A percentile compares a stretch with the other conserved stretches of the same genome.
phyloP scores from a whole-genome alignment of 2,888 invertebrate species.

The Andrena trimmerana region DNA sequence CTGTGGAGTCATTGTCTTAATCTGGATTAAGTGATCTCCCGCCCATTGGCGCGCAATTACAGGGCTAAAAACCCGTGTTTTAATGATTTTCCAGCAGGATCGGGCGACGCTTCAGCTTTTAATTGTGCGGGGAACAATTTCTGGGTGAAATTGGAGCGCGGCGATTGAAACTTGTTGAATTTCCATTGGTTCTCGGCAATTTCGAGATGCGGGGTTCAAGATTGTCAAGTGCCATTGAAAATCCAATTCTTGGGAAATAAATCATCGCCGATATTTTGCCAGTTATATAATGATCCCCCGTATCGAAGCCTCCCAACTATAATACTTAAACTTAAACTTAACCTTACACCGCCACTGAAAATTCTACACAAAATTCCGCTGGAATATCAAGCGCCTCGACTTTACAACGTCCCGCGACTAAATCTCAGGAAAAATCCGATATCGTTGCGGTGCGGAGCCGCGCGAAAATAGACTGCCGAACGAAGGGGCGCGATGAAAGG shows the following conservation, averaged over 20 bases:
- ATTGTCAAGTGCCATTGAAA: too few relatives aligned
- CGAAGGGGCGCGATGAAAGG: constrained; percentile 8
- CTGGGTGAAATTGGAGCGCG: background rate
- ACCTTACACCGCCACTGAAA: too few relatives aligned
- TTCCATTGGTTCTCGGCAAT: background rate
- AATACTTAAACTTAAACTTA: too few relatives aligned
- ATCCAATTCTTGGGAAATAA: too few relatives aligned
- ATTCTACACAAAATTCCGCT: too few relatives aligned
- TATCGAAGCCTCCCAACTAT: background rate
- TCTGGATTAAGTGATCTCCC: constrained; percentile 3
- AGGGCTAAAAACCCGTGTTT: background rate
- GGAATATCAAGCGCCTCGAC: too few relatives aligned
- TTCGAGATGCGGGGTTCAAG: background rate
- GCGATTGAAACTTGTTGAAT: background rate
- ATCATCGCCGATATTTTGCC: too few relatives aligned
- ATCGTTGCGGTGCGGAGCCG: too few relatives aligned
- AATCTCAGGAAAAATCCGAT: background rate
- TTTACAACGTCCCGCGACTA: too few relatives aligned
- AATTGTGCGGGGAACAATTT: constrained; percentile 2
- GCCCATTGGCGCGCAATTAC: constrained; percentile 16
- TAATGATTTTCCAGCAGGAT: constrained; percentile 14
- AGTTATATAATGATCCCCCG: background rate
- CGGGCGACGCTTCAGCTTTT: background rate
- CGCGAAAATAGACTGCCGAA: constrained; percentile 24
- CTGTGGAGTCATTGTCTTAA: constrained; percentile 29